A percentile compares a stretch with the other conserved stretches of the same genome.
Conservation (phyloP, 2,113 vertebrate species). For the Ctenodactylus gundi region DNA sequence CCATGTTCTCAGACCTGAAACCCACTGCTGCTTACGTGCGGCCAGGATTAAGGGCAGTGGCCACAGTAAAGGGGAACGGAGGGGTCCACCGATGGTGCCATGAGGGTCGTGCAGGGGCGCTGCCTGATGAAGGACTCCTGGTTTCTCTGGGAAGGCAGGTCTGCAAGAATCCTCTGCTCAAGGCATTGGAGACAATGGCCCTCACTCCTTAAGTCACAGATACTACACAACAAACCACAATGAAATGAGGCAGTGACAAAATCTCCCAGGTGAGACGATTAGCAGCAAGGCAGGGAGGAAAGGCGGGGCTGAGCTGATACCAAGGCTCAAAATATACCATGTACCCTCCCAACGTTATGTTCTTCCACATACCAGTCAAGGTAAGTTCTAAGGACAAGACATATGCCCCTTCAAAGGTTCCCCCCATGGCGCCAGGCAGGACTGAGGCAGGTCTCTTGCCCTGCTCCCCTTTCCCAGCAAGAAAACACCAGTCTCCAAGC, state of each 20-base stretch:
- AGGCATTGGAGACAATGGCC: background rate
- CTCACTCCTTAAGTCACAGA: background rate
- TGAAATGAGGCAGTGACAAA: background rate
- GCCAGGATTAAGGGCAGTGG: background rate
- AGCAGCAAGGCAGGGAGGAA: background rate
- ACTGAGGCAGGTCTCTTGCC: background rate
- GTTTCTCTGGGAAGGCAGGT: too few relatives aligned
- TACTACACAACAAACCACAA: background rate
- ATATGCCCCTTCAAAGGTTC: too few relatives aligned
- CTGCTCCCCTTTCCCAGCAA: background rate
- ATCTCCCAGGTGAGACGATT: background rate
- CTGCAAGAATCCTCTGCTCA: background rate
- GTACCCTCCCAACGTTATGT: fast-evolving
- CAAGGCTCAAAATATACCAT: background rate
- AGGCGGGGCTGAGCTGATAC: background rate
- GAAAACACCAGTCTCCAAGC: background rate
- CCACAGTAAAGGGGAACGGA: background rate
- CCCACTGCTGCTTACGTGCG: fast-evolving
- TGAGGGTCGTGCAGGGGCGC: too few relatives aligned
- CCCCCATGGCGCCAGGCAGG: fast-evolving
- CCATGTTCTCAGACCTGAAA: background rate
- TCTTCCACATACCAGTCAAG: too few relatives aligned
- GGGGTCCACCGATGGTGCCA: too few relatives aligned
- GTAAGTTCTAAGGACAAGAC: background rate
- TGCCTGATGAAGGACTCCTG: background rate